Evolutionary conservation across 1,140 invertebrate species (phyloP).

Genomic region (Hyles vespertilio): DNA sequence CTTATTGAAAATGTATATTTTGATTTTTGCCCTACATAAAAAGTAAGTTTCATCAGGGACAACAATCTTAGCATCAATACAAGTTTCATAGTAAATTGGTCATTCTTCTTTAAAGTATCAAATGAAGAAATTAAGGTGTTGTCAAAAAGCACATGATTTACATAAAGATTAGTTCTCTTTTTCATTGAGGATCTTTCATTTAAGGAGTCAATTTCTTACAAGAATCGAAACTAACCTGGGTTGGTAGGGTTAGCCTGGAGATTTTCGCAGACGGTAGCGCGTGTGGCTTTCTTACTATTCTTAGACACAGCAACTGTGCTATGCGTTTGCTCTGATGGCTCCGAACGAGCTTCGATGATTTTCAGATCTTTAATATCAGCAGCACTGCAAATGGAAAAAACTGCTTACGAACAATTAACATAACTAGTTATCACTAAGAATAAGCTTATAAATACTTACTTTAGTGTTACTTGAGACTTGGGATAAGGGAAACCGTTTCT

Average conservation of each 20-base stretch:
- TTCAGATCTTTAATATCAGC: constrained; percentile 67
- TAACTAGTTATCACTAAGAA: not conserved
- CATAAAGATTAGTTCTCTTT: too few species aligned
- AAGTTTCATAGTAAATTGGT: too few species aligned
- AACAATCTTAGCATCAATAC: too few species aligned
- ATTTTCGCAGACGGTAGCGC: constrained; percentile 60
- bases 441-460: constrained; percentile 41
- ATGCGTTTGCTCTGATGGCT: constrained; percentile 50
- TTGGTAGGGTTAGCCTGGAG: constrained; percentile 54
- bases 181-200: too few species aligned
- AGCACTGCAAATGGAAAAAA: constrained; percentile 40
- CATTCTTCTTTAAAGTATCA: too few species aligned
- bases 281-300: constrained; percentile 44
- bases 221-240: constrained; percentile 24
- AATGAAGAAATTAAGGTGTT: too few species aligned
- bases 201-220: not conserved
- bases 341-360: constrained; percentile 52
- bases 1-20: too few species aligned
- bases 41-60: too few species aligned
- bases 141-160: too few species aligned
- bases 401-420: too few species aligned
- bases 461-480: constrained; percentile 66
- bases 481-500: constrained; percentile 85
- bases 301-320: constrained; percentile 66
- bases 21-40: too few species aligned